These are phyloP conservation scores for Tauraco erythrolophus DNA, from an alignment of 2,113 vertebrate species.

Conservation along the genomic window DNA sequence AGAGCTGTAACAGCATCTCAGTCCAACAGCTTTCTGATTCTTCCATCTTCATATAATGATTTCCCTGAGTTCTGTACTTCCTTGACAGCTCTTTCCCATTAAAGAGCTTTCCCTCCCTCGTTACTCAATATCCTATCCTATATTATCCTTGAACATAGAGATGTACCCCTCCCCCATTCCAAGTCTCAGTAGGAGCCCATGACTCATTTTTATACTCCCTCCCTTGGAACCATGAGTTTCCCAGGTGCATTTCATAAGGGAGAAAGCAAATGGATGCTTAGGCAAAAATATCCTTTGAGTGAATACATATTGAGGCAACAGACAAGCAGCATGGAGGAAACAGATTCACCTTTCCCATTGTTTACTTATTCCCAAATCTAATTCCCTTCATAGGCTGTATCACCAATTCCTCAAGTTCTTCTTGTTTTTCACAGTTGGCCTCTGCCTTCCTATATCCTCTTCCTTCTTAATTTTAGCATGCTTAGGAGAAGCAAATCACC, in stretches of 20 bases:
- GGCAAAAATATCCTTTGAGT: conserved; percentile 32
- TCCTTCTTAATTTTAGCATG: neutral
- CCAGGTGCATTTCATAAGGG: conserved; percentile 41
- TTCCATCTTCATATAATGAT: neutral
- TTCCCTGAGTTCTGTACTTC: conserved; percentile 1
- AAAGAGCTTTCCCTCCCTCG: neutral
- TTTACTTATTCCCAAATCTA: conserved; percentile 40
- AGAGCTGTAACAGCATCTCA: conserved; percentile 12
- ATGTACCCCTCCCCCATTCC: neutral
- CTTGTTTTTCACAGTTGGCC: conserved; percentile 18
- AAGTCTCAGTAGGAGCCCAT: neutral
- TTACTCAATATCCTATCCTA: neutral
- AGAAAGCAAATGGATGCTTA: neutral
- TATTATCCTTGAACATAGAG: neutral
- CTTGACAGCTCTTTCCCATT: conserved; percentile 48
- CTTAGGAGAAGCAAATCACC: conserved; percentile 24
- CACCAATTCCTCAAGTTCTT: neutral
- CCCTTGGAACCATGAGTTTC: neutral
- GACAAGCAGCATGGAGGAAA: neutral
- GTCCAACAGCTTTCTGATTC: conserved; percentile 2
- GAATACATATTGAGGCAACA: neutral
- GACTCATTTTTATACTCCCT: conserved; percentile 32
- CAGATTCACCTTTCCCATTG: conserved; percentile 32
- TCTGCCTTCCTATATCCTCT: conserved; percentile 26
- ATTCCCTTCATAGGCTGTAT: neutral